phyloP scores from a whole-genome alignment of 2,888 invertebrate species.

The Caenorhabditis macrosperma region DNA sequence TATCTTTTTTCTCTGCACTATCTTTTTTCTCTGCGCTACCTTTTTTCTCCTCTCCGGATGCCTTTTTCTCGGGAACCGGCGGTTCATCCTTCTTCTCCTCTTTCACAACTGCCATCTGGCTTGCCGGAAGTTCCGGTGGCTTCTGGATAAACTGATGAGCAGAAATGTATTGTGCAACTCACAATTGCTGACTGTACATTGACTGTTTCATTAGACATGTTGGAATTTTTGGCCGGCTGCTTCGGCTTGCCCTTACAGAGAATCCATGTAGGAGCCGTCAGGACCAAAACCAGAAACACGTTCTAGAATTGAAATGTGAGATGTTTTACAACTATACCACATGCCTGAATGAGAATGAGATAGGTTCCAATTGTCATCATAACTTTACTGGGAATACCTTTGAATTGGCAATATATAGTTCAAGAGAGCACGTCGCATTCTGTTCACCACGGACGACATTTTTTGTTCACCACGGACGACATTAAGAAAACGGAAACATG shows the following conservation, averaged over 20 bases:
- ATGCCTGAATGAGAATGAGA: slow-evolving; percentile 43
- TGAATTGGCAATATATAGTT: too few relatives aligned
- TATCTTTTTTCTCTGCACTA: neutral
- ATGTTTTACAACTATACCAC: neutral
- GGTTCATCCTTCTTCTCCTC: slow-evolving; percentile 26
- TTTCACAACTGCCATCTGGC: slow-evolving; percentile 1
- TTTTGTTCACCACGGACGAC: too few relatives aligned
- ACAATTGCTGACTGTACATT: slow-evolving; percentile 24
- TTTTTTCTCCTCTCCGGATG: slow-evolving; percentile 1
- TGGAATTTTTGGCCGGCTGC: neutral
- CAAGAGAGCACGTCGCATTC: too few relatives aligned
- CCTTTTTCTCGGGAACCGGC: neutral
- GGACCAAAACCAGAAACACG: slow-evolving; percentile 20
- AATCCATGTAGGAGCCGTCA: slow-evolving; percentile 14
- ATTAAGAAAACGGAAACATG: too few relatives aligned
- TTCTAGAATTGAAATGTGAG: neutral
- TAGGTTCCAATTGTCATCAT: slow-evolving; percentile 33
- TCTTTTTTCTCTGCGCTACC: neutral
- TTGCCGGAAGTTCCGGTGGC: slow-evolving; percentile 24
- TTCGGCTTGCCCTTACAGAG: slow-evolving; percentile 45
- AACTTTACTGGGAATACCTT: neutral
- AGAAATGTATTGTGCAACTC: slow-evolving; percentile 2
- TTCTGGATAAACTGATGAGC: slow-evolving; percentile 7
- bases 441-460: too few relatives aligned
- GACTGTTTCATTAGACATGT: slow-evolving; percentile 3